A percentile compares a stretch with the other conserved stretches of the same genome.
phyloP scores from a whole-genome alignment of 2,113 vertebrate genomes.

The Circaetus gallicus region DNA sequence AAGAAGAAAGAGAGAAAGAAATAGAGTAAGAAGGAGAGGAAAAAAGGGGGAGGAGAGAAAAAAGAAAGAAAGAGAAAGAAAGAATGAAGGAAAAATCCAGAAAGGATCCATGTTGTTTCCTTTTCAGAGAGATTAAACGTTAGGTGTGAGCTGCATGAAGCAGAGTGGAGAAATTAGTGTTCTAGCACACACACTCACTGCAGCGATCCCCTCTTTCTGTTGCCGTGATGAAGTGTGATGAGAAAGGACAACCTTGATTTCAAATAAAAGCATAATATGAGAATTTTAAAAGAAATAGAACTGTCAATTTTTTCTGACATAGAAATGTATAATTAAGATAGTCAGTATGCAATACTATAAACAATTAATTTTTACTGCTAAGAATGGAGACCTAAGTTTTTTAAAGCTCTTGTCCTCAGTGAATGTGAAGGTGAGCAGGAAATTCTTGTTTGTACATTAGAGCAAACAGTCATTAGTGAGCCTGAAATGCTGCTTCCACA shows the following conservation, averaged over 20 bases:
- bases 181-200: not conserved
- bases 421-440: not conserved
- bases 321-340: not conserved
- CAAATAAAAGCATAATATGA: not conserved
- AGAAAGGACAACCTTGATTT: not conserved
- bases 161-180: not conserved
- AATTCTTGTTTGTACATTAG: not conserved
- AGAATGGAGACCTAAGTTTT: not conserved
- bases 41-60: too few relatives aligned
- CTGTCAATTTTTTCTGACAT: not conserved
- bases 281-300: not conserved
- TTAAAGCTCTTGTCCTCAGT: not conserved
- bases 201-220: not conserved
- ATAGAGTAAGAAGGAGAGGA: not conserved
- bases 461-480: not conserved
- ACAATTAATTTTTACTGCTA: not conserved
- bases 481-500: not conserved
- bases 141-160: not conserved
- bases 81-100: not conserved
- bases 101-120: not conserved
- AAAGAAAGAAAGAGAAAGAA: too few relatives aligned
- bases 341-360: not conserved
- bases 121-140: not conserved
- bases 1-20: not conserved
- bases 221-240: not conserved